These are phyloP conservation scores for Sebastes taczanowskii DNA, from an alignment of 2,797 vertebrate genomes.

Conservation along the genomic window DNA sequence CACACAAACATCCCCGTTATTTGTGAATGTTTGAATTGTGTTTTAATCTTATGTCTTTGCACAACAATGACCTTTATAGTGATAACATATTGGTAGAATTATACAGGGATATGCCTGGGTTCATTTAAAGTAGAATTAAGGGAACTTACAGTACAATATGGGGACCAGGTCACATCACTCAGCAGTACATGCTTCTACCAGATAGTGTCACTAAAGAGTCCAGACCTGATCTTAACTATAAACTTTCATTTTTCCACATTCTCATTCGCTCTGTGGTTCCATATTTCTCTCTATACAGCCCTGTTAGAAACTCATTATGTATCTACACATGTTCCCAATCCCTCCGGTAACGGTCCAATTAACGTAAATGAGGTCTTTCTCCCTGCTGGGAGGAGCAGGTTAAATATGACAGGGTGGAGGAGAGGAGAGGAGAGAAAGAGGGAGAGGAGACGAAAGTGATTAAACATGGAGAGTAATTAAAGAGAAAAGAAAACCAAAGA, in stretches of 20 bases:
- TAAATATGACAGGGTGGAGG: constrained; percentile 45
- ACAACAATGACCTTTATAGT: not conserved
- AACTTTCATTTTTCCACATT: not conserved
- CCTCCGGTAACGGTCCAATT: constrained; percentile 36
- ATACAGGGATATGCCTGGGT: not conserved
- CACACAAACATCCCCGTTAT: too few species aligned
- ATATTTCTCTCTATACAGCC: constrained; percentile 13
- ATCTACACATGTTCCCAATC: constrained; percentile 19
- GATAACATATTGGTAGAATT: not conserved
- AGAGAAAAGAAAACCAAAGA: not conserved
- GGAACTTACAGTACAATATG: not conserved
- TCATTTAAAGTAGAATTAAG: not conserved
- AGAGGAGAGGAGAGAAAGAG: not conserved
- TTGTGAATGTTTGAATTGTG: too few species aligned
- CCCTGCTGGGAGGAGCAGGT: constrained; percentile 29
- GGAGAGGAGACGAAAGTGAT: constrained; percentile 1
- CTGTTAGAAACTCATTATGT: constrained; percentile 1
- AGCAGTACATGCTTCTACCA: constrained; percentile 67
- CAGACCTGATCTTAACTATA: not conserved
- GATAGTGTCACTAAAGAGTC: constrained; percentile 70
- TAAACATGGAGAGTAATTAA: constrained; percentile 2
- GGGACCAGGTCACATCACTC: not conserved
- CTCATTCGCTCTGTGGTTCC: not conserved
- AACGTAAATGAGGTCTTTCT: constrained; percentile 48
- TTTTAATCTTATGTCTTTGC: not conserved